Base-by-base conservation (phyloP, 1,140 invertebrate species). In the Elysia chlorotica region DNA sequence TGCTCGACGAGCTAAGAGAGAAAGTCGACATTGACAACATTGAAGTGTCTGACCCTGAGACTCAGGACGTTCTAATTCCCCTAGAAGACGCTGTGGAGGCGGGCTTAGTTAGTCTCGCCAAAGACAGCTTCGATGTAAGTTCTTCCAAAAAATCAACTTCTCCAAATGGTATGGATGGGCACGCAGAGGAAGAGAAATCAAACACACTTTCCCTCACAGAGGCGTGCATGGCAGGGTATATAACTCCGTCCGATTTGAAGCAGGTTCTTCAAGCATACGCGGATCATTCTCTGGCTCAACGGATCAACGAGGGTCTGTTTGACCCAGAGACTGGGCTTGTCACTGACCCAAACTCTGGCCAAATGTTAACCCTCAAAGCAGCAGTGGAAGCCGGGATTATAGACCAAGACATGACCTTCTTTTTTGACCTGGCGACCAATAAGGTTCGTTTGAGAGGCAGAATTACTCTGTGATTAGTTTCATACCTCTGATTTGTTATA, bases 171-270 rank as follows among this genome's bases (percentile, higher is more conserved):
- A 86, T 88, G 61, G n/a, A n/a, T n/a, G n/a, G n/a, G n/a, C n/a
- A n/a, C n/a, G n/a, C n/a, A n/a, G n/a, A n/a, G n/a, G n/a, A n/a
- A n/a, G n/a, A n/a, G n/a, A n/a, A n/a, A n/a, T n/a, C n/a, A n/a
- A n/a, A n/a, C n/a, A 76, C 76, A 33, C 76, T 96, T 3, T 92
- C 92, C 21, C 89, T 98, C 19, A 93, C 94, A 89, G 94, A 97
- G 82, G 94, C 95, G 1, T 90, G 95, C 61, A 90, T 91, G 72
- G 88, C 92, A 25, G 95, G 95, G 68, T 91, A 94, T 37, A 91
- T 98, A 59, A 94, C 97, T 89, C 92, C 94, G 0, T 92, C 95
- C 85, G 94, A 94, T 10, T 94, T 93, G 21, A 78, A 79, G 65
- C 65, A 83, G 48, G 79, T 87, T 30, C 68, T 85, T 2, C 76